These are phyloP conservation scores for Sialis lutaria DNA, from an alignment of 2,888 invertebrate species.

Conservation along the genomic window DNA sequence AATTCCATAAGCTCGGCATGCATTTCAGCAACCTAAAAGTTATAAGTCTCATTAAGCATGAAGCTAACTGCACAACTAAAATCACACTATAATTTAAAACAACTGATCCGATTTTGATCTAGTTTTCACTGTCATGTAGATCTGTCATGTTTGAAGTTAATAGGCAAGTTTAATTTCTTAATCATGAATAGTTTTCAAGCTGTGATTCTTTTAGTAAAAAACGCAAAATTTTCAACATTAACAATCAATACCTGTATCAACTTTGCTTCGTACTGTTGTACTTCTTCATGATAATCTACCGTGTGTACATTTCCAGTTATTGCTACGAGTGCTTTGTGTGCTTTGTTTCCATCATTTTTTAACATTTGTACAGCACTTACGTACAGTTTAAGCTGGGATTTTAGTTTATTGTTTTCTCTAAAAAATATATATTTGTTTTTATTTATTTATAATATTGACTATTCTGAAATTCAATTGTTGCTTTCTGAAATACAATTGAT, in stretches of 20 bases:
- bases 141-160: too few species aligned
- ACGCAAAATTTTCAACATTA: too few species aligned
- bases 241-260: conserved; percentile 75
- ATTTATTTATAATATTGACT: too few species aligned
- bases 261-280: conserved; percentile 67
- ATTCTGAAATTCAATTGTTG: too few species aligned
- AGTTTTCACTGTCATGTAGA: too few species aligned
- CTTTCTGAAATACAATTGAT: too few species aligned
- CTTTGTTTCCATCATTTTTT: conserved; percentile 32
- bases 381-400: conserved; percentile 72
- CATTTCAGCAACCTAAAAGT: conserved; percentile 71
- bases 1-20: conserved; percentile 88
- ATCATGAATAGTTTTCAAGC: too few species aligned
- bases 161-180: too few species aligned
- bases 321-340: conserved; percentile 19
- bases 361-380: conserved; percentile 78
- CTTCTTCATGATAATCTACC: conserved; percentile 44
- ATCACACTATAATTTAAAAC: too few species aligned
- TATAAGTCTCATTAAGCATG: conserved; percentile 12
- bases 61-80: too few species aligned
- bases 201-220: too few species aligned
- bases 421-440: conserved; percentile 16
- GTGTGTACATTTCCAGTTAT: conserved; percentile 20
- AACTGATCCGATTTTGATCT: too few species aligned
- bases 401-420: conserved; percentile 69